A percentile compares a stretch with the other conserved stretches of the same genome.
Evolutionary conservation across 2,113 vertebrate genomes (phyloP).

Genomic region (Pseudolaguvia tuberculata): DNA sequence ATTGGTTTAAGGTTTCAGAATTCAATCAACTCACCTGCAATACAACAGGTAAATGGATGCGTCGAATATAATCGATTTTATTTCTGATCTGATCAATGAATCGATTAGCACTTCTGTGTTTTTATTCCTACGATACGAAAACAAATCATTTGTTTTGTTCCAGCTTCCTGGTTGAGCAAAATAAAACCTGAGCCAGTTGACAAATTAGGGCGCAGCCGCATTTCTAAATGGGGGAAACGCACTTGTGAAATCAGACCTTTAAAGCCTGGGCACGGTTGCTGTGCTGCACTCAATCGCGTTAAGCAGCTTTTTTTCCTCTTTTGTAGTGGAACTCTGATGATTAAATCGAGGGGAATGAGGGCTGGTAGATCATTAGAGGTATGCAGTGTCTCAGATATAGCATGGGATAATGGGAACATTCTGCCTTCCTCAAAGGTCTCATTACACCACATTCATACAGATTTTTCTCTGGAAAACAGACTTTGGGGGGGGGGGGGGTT

Average conservation of each 20-base stretch:
- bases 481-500: neutral
- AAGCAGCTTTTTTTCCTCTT: conserved; percentile 13
- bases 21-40: neutral
- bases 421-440: conserved; percentile 20
- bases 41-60: neutral
- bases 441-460: conserved; percentile 25
- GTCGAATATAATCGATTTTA: neutral
- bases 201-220: conserved; percentile 20
- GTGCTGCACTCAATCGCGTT: conserved; percentile 23
- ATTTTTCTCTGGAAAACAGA: conserved; percentile 11
- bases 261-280: conserved; percentile 22
- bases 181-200: conserved; percentile 11
- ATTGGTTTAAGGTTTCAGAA: neutral
- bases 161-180: conserved; percentile 15
- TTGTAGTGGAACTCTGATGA: conserved; percentile 33
- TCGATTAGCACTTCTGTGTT: conserved; percentile 1
- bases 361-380: conserved; percentile 31
- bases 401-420: conserved; percentile 21
- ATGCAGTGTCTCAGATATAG: conserved; percentile 35
- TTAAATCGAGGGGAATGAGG: conserved; percentile 35
- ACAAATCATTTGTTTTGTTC: conserved; percentile 4
- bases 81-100: conserved; percentile 1
- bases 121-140: neutral
- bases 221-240: conserved; percentile 15
- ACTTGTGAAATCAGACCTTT: conserved; percentile 32